A percentile compares a stretch with the other conserved stretches of the same genome.
phyloP scores from a whole-genome alignment of 2,797 vertebrate genomes.

The Lagocephalus sceleratus region DNA sequence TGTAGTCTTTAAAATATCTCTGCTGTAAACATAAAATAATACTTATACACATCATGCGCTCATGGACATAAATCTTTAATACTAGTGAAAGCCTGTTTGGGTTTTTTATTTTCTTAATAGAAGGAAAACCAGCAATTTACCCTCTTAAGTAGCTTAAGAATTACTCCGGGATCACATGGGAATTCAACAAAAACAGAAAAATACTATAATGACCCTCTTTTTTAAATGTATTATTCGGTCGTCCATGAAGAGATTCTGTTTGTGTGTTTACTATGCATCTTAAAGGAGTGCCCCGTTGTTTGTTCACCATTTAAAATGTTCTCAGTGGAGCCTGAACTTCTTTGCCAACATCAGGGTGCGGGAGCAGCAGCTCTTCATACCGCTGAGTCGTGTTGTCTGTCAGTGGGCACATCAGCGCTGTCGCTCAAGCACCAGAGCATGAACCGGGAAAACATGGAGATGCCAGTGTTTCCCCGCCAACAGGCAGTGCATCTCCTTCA shows the following conservation, averaged over 20 bases:
- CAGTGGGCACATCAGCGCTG: conserved; percentile 48
- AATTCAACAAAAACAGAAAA: too few species aligned
- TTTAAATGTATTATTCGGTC: too few species aligned
- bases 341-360: conserved; percentile 27
- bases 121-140: too few species aligned
- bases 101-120: too few species aligned
- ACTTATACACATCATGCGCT: too few species aligned
- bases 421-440: conserved; percentile 51
- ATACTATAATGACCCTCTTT: too few species aligned
- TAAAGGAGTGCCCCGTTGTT: background rate
- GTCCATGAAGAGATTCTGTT: conserved; percentile 4
- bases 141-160: too few species aligned
- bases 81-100: too few species aligned
- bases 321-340: conserved; percentile 21
- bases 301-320: conserved; percentile 9
- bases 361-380: conserved; percentile 38
- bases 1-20: too few species aligned
- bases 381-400: conserved; percentile 47
- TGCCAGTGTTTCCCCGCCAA: conserved; percentile 28
- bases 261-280: conserved; percentile 11
- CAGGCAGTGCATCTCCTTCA: conserved; percentile 5
- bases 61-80: too few species aligned
- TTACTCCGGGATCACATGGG: too few species aligned
- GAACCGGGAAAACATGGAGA: conserved; percentile 46
- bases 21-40: too few species aligned